These are phyloP conservation scores for Neoascia interrupta DNA, from an alignment of 2,888 invertebrate species.

Conservation along the genomic window DNA sequence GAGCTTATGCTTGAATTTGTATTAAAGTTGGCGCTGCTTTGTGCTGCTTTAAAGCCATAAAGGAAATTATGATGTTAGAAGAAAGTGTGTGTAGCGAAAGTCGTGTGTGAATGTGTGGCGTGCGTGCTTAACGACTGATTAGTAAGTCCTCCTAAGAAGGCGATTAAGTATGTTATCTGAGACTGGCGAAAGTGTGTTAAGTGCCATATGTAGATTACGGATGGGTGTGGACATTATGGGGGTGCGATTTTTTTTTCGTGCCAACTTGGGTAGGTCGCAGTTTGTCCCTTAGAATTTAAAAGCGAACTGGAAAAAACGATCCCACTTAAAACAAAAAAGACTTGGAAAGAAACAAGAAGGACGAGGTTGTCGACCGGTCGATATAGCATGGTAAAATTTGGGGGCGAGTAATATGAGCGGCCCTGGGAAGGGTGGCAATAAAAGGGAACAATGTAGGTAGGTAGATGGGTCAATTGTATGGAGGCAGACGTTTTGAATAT, in stretches of 20 bases:
- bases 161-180: slow-evolving; percentile 51
- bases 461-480: slow-evolving; percentile 58
- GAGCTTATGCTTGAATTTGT: slow-evolving; percentile 13
- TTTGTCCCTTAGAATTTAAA: background rate
- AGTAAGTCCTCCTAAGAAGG: slow-evolving; percentile 27
- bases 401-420: slow-evolving; percentile 43
- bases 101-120: slow-evolving; percentile 5
- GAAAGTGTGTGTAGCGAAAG: background rate
- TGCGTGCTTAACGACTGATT: slow-evolving; percentile 61
- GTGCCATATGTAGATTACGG: slow-evolving; percentile 32
- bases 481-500: slow-evolving; percentile 57
- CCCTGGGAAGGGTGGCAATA: slow-evolving; percentile 12
- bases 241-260: background rate
- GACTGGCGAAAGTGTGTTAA: slow-evolving; percentile 52
- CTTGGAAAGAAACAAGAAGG: slow-evolving; percentile 11
- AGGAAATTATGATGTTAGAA: background rate
- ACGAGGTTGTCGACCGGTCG: background rate
- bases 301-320: background rate
- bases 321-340: slow-evolving; percentile 23
- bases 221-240: too few relatives aligned
- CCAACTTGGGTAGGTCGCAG: background rate
- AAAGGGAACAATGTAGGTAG: slow-evolving; percentile 33
- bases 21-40: slow-evolving; percentile 28
- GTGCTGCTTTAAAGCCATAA: slow-evolving; percentile 31
- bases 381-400: too few relatives aligned